Evolutionary conservation across 2,797 vertebrate species (phyloP).

Genomic region (Chrysocyon brachyurus): DNA sequence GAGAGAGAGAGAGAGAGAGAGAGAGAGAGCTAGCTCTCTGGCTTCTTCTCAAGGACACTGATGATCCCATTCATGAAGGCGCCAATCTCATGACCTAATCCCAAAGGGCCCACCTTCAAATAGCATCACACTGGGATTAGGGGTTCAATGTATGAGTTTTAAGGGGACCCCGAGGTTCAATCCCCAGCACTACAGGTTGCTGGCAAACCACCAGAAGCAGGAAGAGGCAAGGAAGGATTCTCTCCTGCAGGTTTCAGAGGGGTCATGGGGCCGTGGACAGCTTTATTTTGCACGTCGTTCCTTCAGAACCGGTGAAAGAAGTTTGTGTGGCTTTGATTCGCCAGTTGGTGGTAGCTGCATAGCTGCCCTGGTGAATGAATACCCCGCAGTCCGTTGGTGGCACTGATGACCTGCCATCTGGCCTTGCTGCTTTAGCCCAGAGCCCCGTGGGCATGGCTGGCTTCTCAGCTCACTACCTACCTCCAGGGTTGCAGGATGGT

Average conservation of each 20-base stretch:
- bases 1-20: neutral
- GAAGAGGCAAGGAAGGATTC: neutral
- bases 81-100: too few species aligned
- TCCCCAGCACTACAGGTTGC: too few species aligned
- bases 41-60: neutral
- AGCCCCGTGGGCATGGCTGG: neutral
- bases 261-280: rapidly evolving
- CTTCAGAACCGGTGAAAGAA: neutral
- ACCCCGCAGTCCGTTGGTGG: rapidly evolving
- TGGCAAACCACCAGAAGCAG: neutral
- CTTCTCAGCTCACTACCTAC: neutral
- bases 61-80: too few species aligned
- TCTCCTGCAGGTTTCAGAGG: too few species aligned
- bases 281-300: neutral
- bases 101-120: neutral
- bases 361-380: neutral
- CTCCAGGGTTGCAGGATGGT: neutral
- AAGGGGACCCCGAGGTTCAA: neutral
- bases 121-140: too few species aligned
- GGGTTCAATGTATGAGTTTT: rapidly evolving
- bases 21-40: too few species aligned
- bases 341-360: rapidly evolving
- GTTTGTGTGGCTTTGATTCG: rapidly evolving
- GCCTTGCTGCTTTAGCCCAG: too few species aligned
- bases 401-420: neutral